Evolutionary conservation across 2,797 vertebrate species (phyloP).

Genomic region (Psittacula derbiana): DNA sequence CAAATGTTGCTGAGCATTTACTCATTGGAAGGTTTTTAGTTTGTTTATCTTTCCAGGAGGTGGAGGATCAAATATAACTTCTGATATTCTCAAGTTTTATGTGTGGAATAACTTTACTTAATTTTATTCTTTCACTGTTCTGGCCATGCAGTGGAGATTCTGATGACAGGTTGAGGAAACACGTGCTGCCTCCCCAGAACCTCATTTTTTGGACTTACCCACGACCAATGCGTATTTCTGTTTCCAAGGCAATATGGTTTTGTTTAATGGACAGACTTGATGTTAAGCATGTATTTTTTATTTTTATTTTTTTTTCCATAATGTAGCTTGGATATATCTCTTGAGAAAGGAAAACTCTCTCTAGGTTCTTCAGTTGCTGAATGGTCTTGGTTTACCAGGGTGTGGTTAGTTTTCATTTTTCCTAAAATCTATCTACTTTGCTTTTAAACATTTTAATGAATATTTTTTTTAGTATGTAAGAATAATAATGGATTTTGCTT

Average conservation of each 20-base stretch:
- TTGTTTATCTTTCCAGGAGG: background rate
- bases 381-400: background rate
- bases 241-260: background rate
- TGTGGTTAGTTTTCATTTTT: background rate
- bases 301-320: background rate
- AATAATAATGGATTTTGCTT: background rate
- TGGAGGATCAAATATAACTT: background rate
- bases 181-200: rapidly evolving
- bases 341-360: background rate
- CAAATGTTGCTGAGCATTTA: background rate
- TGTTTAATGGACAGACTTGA: background rate
- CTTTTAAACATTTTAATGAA: background rate
- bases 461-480: background rate
- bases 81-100: background rate
- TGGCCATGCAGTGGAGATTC: background rate
- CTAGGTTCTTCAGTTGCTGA: background rate
- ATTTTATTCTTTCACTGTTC: background rate
- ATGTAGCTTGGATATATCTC: background rate
- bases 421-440: background rate
- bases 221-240: background rate
- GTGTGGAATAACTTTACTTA: background rate
- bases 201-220: background rate
- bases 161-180: rapidly evolving
- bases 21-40: background rate
- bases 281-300: rapidly evolving